phyloP scores from a whole-genome alignment of 2,797 vertebrate species.

The Malacoraja senta region DNA sequence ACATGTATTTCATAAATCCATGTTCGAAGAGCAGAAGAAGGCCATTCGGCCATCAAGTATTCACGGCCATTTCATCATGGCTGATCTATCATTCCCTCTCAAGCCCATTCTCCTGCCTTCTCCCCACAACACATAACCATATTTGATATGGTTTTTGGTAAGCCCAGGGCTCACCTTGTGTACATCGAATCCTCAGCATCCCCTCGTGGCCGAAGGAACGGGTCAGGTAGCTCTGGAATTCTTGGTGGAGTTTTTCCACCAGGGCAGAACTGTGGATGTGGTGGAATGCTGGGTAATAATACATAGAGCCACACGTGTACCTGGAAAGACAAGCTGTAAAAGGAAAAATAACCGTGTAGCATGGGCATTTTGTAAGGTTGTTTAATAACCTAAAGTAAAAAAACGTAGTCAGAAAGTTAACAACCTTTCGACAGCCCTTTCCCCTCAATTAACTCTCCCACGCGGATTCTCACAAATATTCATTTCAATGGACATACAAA shows the following conservation, averaged over 20 bases:
- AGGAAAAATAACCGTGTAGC: neutral
- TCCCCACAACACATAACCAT: no score
- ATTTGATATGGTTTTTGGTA: no score
- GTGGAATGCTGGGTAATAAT: slow-evolving; percentile 34
- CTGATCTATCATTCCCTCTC: no score
- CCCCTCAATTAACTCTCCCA: neutral
- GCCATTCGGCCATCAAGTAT: no score
- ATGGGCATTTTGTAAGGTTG: neutral
- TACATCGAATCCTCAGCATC: slow-evolving; percentile 3
- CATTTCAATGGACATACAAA: neutral
- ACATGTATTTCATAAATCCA: no score
- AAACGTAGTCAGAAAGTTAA: neutral
- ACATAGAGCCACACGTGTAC: slow-evolving; percentile 24
- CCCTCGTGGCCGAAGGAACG: neutral
- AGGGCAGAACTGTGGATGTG: slow-evolving; percentile 3
- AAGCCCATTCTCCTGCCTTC: no score
- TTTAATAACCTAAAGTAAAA: neutral
- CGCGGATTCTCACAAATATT: neutral
- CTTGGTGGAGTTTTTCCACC: slow-evolving; percentile 9
- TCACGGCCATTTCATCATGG: no score
- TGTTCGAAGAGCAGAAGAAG: no score
- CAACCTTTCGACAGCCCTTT: neutral
- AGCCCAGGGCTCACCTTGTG: neutral
- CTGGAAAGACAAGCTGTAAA: slow-evolving; percentile 29
- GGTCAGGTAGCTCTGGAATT: slow-evolving; percentile 7